Conservation (phyloP, 2,888 invertebrate species). For the Thymelicus sylvestris region DNA sequence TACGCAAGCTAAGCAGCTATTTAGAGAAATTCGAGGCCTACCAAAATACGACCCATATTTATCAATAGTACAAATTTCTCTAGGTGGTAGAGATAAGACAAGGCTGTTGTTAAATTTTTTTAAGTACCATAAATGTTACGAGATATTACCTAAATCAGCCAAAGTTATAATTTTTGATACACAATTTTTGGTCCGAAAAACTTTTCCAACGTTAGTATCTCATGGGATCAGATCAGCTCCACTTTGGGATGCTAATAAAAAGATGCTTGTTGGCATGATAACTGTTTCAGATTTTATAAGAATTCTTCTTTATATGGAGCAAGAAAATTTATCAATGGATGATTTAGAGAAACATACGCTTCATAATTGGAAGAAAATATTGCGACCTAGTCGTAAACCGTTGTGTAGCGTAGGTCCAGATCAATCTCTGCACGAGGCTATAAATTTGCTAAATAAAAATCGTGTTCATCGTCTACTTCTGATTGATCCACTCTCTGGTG, state of each 20-base stretch:
- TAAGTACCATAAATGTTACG: slow-evolving; percentile 80
- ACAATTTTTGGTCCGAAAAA: slow-evolving; percentile 77
- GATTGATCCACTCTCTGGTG: slow-evolving; percentile 72
- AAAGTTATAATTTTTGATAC: slow-evolving; percentile 82
- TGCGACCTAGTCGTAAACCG: slow-evolving; percentile 70
- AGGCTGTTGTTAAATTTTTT: slow-evolving; percentile 78
- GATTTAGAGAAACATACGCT: slow-evolving; percentile 77
- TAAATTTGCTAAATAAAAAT: slow-evolving; percentile 74
- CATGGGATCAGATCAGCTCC: slow-evolving; percentile 80
- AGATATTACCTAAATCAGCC: slow-evolving; percentile 79
- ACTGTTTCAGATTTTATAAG: slow-evolving; percentile 80
- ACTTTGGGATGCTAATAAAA: slow-evolving; percentile 77
- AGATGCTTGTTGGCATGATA: slow-evolving; percentile 77
- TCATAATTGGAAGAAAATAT: slow-evolving; percentile 77
- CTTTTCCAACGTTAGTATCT: slow-evolving; percentile 78
- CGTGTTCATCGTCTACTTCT: slow-evolving; percentile 76
- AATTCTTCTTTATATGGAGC: slow-evolving; percentile 72
- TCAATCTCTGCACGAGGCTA: slow-evolving; percentile 78
- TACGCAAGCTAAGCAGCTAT: slow-evolving; percentile 75
- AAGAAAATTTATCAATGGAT: slow-evolving; percentile 73
- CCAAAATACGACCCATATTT: slow-evolving; percentile 80
- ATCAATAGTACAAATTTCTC: slow-evolving; percentile 80
- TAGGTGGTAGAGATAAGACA: slow-evolving; percentile 79
- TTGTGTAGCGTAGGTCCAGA: slow-evolving; percentile 73
- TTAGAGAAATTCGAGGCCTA: slow-evolving; percentile 77